Base-by-base conservation (phyloP, 2,888 invertebrate genomes). In the Pammene fasciana region DNA sequence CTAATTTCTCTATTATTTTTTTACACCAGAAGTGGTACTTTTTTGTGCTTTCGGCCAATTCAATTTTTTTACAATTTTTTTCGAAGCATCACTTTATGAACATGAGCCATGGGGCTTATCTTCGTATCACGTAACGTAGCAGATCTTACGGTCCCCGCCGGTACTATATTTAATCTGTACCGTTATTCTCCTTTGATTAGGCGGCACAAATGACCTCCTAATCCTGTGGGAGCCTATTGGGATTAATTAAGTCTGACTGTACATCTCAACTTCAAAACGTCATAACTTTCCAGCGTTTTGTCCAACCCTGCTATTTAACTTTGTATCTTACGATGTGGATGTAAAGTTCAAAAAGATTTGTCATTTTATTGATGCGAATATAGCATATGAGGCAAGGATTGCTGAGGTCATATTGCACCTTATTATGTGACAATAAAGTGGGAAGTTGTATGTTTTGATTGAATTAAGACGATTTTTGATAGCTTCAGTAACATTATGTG, bases 221-320 rank as follows among this genome's bases (percentile, higher is more conserved):
- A 18, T 62, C 62, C 62, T 50, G 50, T 52, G 52, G 62, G 52
- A 50, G 9, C 38, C 18, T 41, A 26, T 62, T 41, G 50, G 62
- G 62, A 62, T 52, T 62, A 62, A 62, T 62, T 62, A 62, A 62
- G 50, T 52, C 52, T 41, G 6, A 62, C 62, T 62, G 26, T 41
- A 41, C 52, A 6, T 13, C 4, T 52, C n/a, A 52, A n/a, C n/a
- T 1, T n/a, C 11, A n/a, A 62, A 62, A 62, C 26, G 50, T 18
- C 52, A 0, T 10, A 38, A 41, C 16, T n/a, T 5, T 8, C 14
- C 7, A 14, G 14, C 36, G n/a, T 41, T 18, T 7, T 13, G 5
- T 6, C 10, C n/a, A 34, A 18, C 16, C 1, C n/a, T 34, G 34
- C 34, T 6, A 57, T 45, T 9, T 13, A 9, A 45, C n/a, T 52